A percentile compares a stretch with the other conserved stretches of the same genome.
Evolutionary conservation across 2,113 vertebrate genomes (phyloP).

Genomic region (Myotis yumanensis): DNA sequence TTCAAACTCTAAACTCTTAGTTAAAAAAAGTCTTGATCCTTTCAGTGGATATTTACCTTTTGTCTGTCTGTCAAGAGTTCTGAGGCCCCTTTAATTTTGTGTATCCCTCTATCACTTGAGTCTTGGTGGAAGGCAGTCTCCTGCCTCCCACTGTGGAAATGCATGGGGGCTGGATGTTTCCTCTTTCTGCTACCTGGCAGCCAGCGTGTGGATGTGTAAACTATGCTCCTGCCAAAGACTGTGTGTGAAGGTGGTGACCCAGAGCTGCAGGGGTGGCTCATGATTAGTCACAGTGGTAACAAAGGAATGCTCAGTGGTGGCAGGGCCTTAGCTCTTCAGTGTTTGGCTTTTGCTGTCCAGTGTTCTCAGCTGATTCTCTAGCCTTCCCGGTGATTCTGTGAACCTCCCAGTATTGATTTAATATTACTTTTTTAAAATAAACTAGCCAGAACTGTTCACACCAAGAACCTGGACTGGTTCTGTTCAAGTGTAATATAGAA

Average conservation of each 20-base stretch:
- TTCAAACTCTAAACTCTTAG: neutral
- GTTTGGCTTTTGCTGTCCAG: neutral
- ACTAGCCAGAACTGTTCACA: neutral
- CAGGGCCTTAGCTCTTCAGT: neutral
- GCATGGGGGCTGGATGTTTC: neutral
- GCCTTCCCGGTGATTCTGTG: neutral
- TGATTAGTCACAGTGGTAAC: neutral
- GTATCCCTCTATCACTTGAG: neutral
- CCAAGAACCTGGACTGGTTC: neutral
- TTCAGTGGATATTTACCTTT: neutral
- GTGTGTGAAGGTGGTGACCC: neutral
- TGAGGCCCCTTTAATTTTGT: neutral
- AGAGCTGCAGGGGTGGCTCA: neutral
- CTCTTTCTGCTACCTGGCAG: neutral
- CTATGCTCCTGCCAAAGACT: neutral
- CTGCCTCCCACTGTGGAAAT: neutral
- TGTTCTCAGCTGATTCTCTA: neutral
- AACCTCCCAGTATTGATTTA: neutral
- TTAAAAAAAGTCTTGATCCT: neutral
- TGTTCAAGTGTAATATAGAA: neutral
- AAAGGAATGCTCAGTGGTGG: neutral
- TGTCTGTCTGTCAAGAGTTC: neutral
- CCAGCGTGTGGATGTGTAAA: neutral
- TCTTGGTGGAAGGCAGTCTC: neutral
- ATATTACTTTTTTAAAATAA: neutral